Evolutionary conservation across 2,113 vertebrate genomes (phyloP).

Genomic region (Cebus imitator): DNA sequence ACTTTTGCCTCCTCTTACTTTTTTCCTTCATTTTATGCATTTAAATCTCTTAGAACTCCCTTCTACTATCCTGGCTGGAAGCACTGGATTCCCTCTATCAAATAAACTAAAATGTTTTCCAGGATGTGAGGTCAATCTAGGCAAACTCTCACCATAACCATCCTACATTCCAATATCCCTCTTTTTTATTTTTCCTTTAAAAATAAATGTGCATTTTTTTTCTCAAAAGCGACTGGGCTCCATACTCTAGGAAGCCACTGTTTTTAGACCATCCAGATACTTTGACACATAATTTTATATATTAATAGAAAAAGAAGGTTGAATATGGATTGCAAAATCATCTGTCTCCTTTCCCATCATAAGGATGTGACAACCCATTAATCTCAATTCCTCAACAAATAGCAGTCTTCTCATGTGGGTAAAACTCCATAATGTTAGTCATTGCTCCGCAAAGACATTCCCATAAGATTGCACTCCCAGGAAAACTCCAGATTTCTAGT

Average conservation of each 20-base stretch:
- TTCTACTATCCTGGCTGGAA: neutral
- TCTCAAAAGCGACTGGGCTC: neutral
- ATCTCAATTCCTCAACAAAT: conserved; percentile 16
- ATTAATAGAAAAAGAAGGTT: conserved; percentile 17
- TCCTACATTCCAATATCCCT: neutral
- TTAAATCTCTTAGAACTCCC: conserved; percentile 1
- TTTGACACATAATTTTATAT: neutral
- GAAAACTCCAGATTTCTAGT: neutral
- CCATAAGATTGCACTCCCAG: neutral
- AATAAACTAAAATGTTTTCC: neutral
- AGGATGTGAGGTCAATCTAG: neutral
- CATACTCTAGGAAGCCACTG: neutral
- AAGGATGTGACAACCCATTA: neutral
- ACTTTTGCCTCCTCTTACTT: neutral
- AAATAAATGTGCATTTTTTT: neutral
- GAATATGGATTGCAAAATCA: neutral
- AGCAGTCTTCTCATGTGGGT: neutral
- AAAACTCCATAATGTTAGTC: neutral
- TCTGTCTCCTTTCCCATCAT: neutral
- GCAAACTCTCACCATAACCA: neutral
- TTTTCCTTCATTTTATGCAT: neutral
- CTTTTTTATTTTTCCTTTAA: conserved; percentile 36
- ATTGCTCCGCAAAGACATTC: neutral
- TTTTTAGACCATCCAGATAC: neutral
- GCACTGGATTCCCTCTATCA: neutral